These are phyloP conservation scores for Rhombomys opimus DNA, from an alignment of 2,113 vertebrate species.

Conservation along the genomic window DNA sequence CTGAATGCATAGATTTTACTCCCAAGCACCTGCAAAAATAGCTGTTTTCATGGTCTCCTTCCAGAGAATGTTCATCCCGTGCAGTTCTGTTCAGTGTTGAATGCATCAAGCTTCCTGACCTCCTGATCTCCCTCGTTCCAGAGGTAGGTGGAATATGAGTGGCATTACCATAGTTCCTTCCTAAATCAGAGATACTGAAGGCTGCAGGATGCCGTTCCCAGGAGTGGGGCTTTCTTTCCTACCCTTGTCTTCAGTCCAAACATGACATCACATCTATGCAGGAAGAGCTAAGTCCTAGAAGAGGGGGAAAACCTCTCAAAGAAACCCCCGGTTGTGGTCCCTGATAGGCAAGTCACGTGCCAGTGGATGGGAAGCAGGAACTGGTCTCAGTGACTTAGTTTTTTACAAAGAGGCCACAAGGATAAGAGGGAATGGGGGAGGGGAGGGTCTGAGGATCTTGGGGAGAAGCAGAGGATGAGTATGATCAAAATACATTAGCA, in stretches of 20 bases:
- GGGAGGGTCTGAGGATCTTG: not conserved
- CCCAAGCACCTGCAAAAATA: constrained; percentile 76
- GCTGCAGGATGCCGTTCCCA: constrained; percentile 18
- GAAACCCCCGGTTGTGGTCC: not conserved
- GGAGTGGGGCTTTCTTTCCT: constrained; percentile 52
- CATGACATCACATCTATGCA: not conserved
- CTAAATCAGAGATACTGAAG: constrained; percentile 70
- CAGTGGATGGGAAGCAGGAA: too few species aligned
- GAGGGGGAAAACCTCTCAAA: not conserved
- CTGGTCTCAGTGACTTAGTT: not conserved
- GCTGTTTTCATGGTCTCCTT: constrained; percentile 55
- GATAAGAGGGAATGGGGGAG: not conserved
- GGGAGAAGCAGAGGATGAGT: not conserved
- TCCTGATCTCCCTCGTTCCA: constrained; percentile 68
- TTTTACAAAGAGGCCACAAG: not conserved
- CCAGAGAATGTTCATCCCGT: constrained; percentile 72
- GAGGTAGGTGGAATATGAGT: constrained; percentile 73
- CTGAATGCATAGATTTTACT: constrained; percentile 59
- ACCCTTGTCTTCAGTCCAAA: constrained; percentile 50
- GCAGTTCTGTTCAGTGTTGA: constrained; percentile 64
- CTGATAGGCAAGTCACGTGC: too few species aligned
- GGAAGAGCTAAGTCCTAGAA: not conserved
- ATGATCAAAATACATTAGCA: not conserved
- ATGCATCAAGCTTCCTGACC: constrained; percentile 74
- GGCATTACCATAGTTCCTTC: constrained; percentile 66